Percentiles rank a stretch among this genome's conserved stretches.
These are phyloP conservation scores for Congeria kusceri DNA, from an alignment of 2,888 invertebrate genomes.

Conservation along the genomic window DNA sequence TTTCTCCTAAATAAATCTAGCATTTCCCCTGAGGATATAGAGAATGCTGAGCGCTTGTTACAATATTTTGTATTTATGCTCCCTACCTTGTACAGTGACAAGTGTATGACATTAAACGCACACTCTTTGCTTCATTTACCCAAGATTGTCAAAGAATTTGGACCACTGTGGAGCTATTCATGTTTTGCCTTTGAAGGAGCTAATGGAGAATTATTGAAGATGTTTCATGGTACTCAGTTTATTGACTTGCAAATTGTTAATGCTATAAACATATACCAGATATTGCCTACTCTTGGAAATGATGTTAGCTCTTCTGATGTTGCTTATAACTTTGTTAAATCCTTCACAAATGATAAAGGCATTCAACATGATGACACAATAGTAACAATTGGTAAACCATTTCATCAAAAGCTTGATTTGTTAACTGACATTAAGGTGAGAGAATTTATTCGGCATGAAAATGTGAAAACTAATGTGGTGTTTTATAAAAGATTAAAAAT, in stretches of 20 bases:
- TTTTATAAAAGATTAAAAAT: constrained; percentile 18
- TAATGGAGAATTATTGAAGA: constrained; percentile 41
- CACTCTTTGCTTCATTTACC: constrained; percentile 42
- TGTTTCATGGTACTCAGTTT: constrained; percentile 44
- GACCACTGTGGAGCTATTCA: constrained; percentile 34
- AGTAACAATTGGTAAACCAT: background rate
- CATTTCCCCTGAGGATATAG: constrained; percentile 29
- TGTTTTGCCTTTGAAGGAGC: constrained; percentile 45
- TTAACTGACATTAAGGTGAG: background rate
- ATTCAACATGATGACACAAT: background rate
- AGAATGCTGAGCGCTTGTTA: constrained; percentile 7
- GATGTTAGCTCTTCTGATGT: background rate
- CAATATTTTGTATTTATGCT: constrained; percentile 29
- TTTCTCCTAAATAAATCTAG: constrained; percentile 19
- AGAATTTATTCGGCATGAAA: background rate
- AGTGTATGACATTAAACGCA: constrained; percentile 33
- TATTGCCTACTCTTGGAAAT: constrained; percentile 21
- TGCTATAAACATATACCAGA: constrained; percentile 37
- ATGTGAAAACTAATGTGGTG: too few species aligned
- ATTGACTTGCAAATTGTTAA: constrained; percentile 40
- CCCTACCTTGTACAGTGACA: constrained; percentile 26
- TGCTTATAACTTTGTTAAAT: constrained; percentile 9
- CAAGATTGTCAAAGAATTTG: constrained; percentile 17
- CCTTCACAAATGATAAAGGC: background rate
- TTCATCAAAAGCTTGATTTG: background rate